phyloP scores from a whole-genome alignment of 2,113 vertebrate genomes.

The Larimichthys polyactis region DNA sequence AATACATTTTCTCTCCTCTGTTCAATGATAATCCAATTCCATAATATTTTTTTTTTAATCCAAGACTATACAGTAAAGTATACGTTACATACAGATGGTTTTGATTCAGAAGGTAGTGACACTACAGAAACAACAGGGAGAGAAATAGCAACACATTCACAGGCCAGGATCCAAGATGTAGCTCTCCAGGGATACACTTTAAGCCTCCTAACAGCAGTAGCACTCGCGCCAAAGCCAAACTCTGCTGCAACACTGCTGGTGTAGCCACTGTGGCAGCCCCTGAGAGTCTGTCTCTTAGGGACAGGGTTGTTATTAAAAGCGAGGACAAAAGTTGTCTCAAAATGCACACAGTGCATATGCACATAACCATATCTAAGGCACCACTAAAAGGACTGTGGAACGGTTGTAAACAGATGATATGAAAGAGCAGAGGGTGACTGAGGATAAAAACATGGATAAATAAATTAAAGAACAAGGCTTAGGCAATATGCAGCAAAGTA shows the following conservation, averaged over 20 bases:
- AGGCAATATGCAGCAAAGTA: not conserved
- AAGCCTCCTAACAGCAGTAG: slow-evolving; percentile 32
- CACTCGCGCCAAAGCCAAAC: slow-evolving; percentile 21
- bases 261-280: not conserved
- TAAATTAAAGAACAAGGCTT: not conserved
- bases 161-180: slow-evolving; percentile 9
- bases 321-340: slow-evolving; percentile 14
- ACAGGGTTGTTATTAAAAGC: slow-evolving; percentile 34
- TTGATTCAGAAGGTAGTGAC: slow-evolving; percentile 30
- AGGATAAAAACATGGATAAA: not conserved
- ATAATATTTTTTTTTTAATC: not conserved
- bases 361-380: slow-evolving; percentile 7
- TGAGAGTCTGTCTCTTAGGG: slow-evolving; percentile 46
- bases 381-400: slow-evolving; percentile 20
- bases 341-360: slow-evolving; percentile 23
- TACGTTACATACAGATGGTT: not conserved
- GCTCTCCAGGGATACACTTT: slow-evolving; percentile 32
- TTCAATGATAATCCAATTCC: not conserved
- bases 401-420: slow-evolving; percentile 34
- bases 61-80: not conserved
- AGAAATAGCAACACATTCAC: not conserved
- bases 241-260: slow-evolving; percentile 30
- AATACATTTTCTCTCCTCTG: not conserved
- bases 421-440: slow-evolving; percentile 1
- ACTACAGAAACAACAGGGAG: slow-evolving; percentile 9